These are phyloP conservation scores for Eulemur rubriventer DNA, from an alignment of 2,797 vertebrate species.

Conservation along the genomic window DNA sequence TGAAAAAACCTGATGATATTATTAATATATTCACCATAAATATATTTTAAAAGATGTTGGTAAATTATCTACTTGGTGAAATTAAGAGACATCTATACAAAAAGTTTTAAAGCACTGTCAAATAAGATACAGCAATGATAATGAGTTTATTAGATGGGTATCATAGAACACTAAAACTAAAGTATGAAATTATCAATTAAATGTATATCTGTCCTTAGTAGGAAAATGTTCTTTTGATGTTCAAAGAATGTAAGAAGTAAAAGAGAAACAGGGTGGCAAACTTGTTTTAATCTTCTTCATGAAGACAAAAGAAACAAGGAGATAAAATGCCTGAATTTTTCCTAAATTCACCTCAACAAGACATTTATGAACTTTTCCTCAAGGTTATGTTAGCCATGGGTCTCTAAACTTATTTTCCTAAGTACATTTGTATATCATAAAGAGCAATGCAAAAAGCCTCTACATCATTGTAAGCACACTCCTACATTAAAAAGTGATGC, in stretches of 20 bases:
- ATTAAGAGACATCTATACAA: neutral
- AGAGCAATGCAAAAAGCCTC: neutral
- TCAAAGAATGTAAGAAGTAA: neutral
- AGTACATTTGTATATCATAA: neutral
- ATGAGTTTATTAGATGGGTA: neutral
- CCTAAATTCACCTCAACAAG: neutral
- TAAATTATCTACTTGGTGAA: neutral
- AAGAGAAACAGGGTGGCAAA: neutral
- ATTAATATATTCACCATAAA: neutral
- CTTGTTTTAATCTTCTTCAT: neutral
- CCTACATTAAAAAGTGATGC: neutral
- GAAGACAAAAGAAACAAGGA: neutral
- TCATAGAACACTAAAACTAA: neutral
- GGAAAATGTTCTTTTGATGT: neutral
- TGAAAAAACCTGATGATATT: neutral
- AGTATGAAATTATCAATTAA: neutral
- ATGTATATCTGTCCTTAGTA: neutral
- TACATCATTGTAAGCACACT: neutral
- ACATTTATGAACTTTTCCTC: neutral
- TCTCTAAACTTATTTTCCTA: neutral
- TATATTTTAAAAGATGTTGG: neutral
- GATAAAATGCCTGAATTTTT: neutral
- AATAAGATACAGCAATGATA: neutral
- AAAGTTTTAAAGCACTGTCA: neutral
- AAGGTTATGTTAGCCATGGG: neutral